Base-by-base conservation (phyloP, 2,888 invertebrate genomes). In the Eledona agricola region DNA sequence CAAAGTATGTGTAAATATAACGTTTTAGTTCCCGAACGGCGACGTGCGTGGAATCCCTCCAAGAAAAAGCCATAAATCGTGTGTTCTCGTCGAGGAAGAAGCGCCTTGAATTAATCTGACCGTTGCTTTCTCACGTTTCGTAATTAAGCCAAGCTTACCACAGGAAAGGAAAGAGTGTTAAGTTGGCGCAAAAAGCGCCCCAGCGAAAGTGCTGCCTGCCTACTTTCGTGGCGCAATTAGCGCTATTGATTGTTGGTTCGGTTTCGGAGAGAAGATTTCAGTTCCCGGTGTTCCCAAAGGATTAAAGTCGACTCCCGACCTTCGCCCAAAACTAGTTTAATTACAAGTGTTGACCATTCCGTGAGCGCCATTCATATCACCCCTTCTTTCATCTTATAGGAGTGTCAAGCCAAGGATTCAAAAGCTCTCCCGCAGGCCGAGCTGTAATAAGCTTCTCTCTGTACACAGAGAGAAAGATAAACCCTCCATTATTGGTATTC, bases 401-500 rank as follows among this genome's bases (percentile, higher is more conserved):
- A 6, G 4, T 10, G 26, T 26, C 26, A 23, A 23, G 12, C 11
- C 28, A 7, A 10, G 28, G 4, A 10, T 28, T 11, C 28, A 31
- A 31, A 16, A 13, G 13, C 31, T 31, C 2, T 31, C 16, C 28
- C 31, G 7, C 31, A 15, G 7, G 15, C 15, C 13, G 12, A 15
- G n/a, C 6, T 9, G 3, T 40, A 40, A 40, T 40, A 28, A 40
- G 28, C 40, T 16, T 4, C 28, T 28, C 7, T 28, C 11, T 40
- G 19, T 7, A 34, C 17, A 26, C 25, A 15, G 5, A 25, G 2
- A 40, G 19, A 6, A 40, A 38, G 38, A 38, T 38, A 38, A 38
- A 4, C 17, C 11, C 26, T n/a, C n/a, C n/a, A 16, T 15, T 40
- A 40, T 40, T 17, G 26, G 28, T 28, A 40, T 40, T 40, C 40